Evolutionary conservation across 2,888 invertebrate genomes (phyloP).

Genomic region (Mongoloraphidia duomilia): DNA sequence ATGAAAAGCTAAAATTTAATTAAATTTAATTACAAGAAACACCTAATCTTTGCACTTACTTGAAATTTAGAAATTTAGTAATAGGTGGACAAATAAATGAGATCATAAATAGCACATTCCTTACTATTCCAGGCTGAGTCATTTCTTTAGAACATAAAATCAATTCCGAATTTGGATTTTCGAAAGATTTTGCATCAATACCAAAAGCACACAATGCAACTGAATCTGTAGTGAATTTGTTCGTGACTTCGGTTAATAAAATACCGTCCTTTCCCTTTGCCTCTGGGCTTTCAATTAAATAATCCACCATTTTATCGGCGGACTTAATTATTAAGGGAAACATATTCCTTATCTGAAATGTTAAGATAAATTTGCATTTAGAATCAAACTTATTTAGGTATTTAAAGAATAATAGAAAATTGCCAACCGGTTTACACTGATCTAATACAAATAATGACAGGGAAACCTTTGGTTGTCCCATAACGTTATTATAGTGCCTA

Average conservation of each 20-base stretch:
- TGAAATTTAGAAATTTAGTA: constrained; percentile 12
- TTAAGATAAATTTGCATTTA: neutral
- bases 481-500: no score
- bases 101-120: constrained; percentile 4
- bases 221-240: constrained; percentile 26
- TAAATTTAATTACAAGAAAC: no score
- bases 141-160: constrained; percentile 20
- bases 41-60: constrained; percentile 7
- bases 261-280: constrained; percentile 21
- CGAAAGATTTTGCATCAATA: constrained; percentile 23
- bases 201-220: constrained; percentile 28
- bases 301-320: constrained; percentile 24
- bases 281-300: constrained; percentile 21
- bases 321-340: constrained; percentile 31
- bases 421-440: no score
- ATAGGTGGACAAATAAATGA: constrained; percentile 21
- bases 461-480: no score
- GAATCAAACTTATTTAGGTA: neutral
- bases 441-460: no score
- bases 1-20: no score
- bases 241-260: constrained; percentile 24
- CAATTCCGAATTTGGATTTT: constrained; percentile 20
- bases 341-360: constrained; percentile 25
- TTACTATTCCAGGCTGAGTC: constrained; percentile 16
- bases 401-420: no score